A percentile compares a stretch with the other conserved stretches of the same genome.
Evolutionary conservation across 2,888 invertebrate species (phyloP).

Genomic region (Allophyes oxyacanthae): DNA sequence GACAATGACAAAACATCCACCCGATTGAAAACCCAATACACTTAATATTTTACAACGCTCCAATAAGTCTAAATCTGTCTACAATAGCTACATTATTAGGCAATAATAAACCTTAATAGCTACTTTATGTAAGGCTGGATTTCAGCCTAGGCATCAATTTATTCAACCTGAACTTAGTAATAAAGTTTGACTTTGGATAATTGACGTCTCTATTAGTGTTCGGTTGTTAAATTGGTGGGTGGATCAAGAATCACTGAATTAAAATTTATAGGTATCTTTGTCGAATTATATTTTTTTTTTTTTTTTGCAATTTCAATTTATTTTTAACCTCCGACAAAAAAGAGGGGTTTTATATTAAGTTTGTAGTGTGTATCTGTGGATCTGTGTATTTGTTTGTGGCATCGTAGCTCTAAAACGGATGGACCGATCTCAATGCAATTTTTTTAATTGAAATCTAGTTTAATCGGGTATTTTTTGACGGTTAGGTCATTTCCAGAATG

Average conservation of each 20-base stretch:
- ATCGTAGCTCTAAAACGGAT: too few species aligned
- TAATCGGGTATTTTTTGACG: too few species aligned
- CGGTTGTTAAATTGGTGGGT: neutral
- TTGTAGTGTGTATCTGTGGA: too few species aligned
- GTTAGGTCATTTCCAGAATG: too few species aligned
- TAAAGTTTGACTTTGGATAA: conserved; percentile 3
- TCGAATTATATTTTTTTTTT: neutral
- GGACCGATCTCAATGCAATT: too few species aligned
- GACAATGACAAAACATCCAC: conserved; percentile 58
- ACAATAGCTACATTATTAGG: conserved; percentile 13
- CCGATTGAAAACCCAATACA: conserved; percentile 51
- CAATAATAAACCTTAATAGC: conserved; percentile 14
- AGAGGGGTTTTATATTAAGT: too few species aligned
- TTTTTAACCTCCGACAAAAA: too few species aligned
- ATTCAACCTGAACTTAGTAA: neutral
- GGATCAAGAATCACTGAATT: neutral
- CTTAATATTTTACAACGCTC: conserved; percentile 44
- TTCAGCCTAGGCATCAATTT: conserved; percentile 10
- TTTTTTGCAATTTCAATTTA: too few species aligned
- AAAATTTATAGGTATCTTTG: neutral
- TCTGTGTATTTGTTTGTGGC: too few species aligned
- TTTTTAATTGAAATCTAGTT: too few species aligned
- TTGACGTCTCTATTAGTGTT: conserved; percentile 13
- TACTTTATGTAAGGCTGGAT: conserved; percentile 14
- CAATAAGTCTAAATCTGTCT: conserved; percentile 35